phyloP scores from a whole-genome alignment of 2,113 vertebrate species.

The Pelusios castaneus region DNA sequence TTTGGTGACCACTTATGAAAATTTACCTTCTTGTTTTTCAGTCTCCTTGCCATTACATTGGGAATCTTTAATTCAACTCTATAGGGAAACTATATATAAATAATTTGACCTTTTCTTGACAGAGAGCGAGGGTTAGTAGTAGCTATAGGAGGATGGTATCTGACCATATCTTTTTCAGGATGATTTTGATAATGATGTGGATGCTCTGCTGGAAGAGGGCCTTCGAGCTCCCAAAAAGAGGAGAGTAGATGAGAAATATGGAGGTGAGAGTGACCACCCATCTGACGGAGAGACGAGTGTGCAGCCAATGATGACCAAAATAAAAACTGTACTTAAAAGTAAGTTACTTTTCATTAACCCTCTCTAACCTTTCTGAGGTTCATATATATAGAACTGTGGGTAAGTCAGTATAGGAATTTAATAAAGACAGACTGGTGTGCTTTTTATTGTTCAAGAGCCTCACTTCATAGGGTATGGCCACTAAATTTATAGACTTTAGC shows the following conservation, averaged over 20 bases:
- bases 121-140: conserved; percentile 36
- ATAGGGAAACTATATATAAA: not conserved
- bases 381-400: not conserved
- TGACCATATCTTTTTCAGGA: conserved; percentile 89
- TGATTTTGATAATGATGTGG: conserved; percentile 99
- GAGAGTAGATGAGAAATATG: conserved; percentile 87
- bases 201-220: conserved; percentile 95
- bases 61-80: conserved; percentile 31
- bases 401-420: not conserved
- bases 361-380: accelerated
- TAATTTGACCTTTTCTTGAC: not conserved
- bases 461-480: not conserved
- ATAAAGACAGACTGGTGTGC: not conserved
- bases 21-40: conserved; percentile 47
- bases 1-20: not conserved
- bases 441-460: not conserved
- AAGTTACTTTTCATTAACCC: conserved; percentile 67
- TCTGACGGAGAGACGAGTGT: conserved; percentile 94
- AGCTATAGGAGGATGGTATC: conserved; percentile 39
- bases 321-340: conserved; percentile 99
- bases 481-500: accelerated
- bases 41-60: conserved; percentile 41
- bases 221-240: conserved; percentile 96
- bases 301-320: conserved; percentile 99
- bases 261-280: conserved; percentile 92